phyloP scores from a whole-genome alignment of 2,888 invertebrate species.

The Adelphocoris suturalis region DNA sequence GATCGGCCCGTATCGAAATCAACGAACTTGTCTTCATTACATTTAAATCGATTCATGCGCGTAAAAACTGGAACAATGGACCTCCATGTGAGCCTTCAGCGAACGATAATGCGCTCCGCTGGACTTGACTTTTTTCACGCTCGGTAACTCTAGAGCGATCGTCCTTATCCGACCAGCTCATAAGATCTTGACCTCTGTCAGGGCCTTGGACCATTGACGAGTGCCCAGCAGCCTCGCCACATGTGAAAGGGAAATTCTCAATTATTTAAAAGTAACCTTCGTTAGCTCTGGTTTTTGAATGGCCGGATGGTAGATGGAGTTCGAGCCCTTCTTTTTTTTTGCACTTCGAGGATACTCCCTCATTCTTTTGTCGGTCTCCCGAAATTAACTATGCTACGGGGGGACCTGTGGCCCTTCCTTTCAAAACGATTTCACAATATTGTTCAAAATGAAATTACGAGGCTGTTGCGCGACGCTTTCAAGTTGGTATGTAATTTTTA shows the following conservation, averaged over 20 bases:
- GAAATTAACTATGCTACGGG: not conserved
- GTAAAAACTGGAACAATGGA: slow-evolving; percentile 39
- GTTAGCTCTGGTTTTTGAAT: slow-evolving; percentile 23
- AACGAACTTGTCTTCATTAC: not conserved
- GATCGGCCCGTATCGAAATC: not conserved
- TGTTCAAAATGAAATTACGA: not conserved
- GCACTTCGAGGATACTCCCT: slow-evolving; percentile 19
- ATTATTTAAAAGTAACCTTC: slow-evolving; percentile 34
- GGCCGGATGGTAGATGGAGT: not conserved
- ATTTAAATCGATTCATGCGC: not conserved
- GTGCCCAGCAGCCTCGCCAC: not conserved
- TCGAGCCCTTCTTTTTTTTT: not conserved
- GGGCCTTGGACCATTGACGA: not conserved
- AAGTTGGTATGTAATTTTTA: no score
- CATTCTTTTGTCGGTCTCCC: slow-evolving; percentile 6
- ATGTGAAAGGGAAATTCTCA: slow-evolving; percentile 54
- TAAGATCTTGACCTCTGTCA: not conserved
- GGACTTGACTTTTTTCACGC: slow-evolving; percentile 28
- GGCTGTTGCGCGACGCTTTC: not conserved
- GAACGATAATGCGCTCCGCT: slow-evolving; percentile 17
- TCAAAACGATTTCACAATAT: slow-evolving; percentile 30
- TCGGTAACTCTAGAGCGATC: slow-evolving; percentile 13
- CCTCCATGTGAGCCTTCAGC: not conserved
- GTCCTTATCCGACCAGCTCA: not conserved
- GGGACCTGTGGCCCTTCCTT: not conserved